Percentiles rank a stretch among this genome's conserved stretches.
Conservation (phyloP, 2,888 invertebrate genomes). For the Agrotis ipsilon region DNA sequence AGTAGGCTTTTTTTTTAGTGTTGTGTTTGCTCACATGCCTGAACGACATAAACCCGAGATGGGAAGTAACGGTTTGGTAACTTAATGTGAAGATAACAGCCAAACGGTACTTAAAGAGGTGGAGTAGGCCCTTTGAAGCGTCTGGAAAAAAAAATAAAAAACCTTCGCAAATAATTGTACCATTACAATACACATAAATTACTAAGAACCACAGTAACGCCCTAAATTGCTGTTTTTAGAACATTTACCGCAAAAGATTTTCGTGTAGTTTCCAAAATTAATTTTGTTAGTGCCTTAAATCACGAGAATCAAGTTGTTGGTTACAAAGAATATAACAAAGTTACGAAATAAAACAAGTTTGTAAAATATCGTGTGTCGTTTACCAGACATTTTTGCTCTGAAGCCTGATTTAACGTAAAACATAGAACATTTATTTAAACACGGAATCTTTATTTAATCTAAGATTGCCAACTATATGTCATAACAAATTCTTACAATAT, state of each 20-base stretch:
- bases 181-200: constrained; percentile 61
- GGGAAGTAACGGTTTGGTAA: constrained; percentile 76
- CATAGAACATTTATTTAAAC: constrained; percentile 33
- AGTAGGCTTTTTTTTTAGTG: constrained; percentile 52
- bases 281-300: constrained; percentile 45
- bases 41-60: constrained; percentile 68
- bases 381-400: constrained; percentile 39
- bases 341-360: constrained; percentile 31
- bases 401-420: constrained; percentile 36
- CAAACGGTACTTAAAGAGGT: constrained; percentile 74
- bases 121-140: constrained; percentile 54
- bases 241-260: constrained; percentile 30
- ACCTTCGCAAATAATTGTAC: constrained; percentile 62
- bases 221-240: constrained; percentile 44
- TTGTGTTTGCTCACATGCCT: constrained; percentile 68
- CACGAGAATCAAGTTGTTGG: constrained; percentile 43
- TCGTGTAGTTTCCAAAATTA: constrained; percentile 40
- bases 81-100: constrained; percentile 78
- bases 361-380: constrained; percentile 38
- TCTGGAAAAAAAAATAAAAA: constrained; percentile 63
- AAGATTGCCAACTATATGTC: constrained; percentile 58
- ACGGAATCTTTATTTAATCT: constrained; percentile 48
- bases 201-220: constrained; percentile 47
- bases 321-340: constrained; percentile 25
- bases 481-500: constrained; percentile 54